Percentiles rank a stretch among this genome's conserved stretches.
phyloP scores from a whole-genome alignment of 2,113 vertebrate genomes.

The Leptosomus discolor region DNA sequence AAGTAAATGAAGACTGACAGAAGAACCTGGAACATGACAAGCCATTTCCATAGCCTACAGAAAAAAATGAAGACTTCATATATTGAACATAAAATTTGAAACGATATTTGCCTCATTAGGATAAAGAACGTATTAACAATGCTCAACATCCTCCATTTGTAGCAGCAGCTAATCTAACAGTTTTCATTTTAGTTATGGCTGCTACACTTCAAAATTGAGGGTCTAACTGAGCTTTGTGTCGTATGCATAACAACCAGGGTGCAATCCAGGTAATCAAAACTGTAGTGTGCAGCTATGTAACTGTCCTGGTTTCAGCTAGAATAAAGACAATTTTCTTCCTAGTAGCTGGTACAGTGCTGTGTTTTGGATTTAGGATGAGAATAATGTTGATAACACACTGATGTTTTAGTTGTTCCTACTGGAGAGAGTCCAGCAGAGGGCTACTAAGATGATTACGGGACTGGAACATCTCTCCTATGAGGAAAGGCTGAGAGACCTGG shows the following conservation, averaged over 20 bases:
- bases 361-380: too few species aligned
- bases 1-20: neutral
- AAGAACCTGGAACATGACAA: neutral
- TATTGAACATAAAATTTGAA: neutral
- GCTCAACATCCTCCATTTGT: neutral
- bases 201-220: neutral
- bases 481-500: too few species aligned
- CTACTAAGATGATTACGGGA: too few species aligned
- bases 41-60: neutral
- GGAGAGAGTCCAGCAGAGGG: too few species aligned
- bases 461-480: too few species aligned
- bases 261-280: neutral
- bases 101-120: neutral
- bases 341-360: too few species aligned
- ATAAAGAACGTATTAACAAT: neutral
- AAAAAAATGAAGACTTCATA: neutral
- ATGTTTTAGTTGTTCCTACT: too few species aligned
- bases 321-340: too few species aligned
- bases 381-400: too few species aligned
- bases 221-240: neutral
- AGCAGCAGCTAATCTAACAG: neutral
- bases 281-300: accelerated
- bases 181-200: neutral
- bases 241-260: neutral
- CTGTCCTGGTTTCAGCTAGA: too few species aligned